These are phyloP conservation scores for Morpho achilles DNA, from an alignment of 2,888 invertebrate genomes.

Conservation along the genomic window DNA sequence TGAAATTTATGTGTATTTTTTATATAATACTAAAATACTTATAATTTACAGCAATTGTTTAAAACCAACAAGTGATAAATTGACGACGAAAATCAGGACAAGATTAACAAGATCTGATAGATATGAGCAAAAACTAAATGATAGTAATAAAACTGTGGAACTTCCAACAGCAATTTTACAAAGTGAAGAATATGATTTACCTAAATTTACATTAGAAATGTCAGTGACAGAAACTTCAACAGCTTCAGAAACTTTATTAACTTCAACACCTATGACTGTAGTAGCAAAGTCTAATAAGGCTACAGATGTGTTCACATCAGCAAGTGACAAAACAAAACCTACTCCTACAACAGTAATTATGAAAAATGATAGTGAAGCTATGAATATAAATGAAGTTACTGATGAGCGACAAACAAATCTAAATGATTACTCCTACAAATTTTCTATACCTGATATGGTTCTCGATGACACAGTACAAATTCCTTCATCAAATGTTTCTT, in stretches of 20 bases:
- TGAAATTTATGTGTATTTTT: no score
- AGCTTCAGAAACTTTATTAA: not conserved
- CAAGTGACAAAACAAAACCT: not conserved
- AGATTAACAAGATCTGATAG: conserved; percentile 42
- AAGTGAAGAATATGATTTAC: conserved; percentile 54
- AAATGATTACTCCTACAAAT: conserved; percentile 40
- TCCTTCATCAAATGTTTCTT: conserved; percentile 33
- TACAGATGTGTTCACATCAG: not conserved
- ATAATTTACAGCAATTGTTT: conserved; percentile 38
- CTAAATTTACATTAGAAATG: conserved; percentile 46
- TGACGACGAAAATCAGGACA: conserved; percentile 51
- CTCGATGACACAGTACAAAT: conserved; percentile 32
- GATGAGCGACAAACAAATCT: conserved; percentile 22
- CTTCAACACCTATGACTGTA: conserved; percentile 13
- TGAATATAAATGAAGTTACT: not conserved
- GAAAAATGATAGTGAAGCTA: not conserved
- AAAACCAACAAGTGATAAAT: conserved; percentile 34
- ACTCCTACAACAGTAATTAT: not conserved
- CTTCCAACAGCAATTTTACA: conserved; percentile 49
- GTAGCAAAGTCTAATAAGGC: conserved; percentile 1
- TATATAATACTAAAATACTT: not conserved
- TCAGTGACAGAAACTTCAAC: conserved; percentile 9
- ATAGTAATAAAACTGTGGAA: conserved; percentile 35
- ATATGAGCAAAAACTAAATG: conserved; percentile 30
- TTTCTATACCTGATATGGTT: conserved; percentile 49